Evolutionary conservation across 2,113 vertebrate genomes (phyloP).

Genomic region (Clarias gariepinus): DNA sequence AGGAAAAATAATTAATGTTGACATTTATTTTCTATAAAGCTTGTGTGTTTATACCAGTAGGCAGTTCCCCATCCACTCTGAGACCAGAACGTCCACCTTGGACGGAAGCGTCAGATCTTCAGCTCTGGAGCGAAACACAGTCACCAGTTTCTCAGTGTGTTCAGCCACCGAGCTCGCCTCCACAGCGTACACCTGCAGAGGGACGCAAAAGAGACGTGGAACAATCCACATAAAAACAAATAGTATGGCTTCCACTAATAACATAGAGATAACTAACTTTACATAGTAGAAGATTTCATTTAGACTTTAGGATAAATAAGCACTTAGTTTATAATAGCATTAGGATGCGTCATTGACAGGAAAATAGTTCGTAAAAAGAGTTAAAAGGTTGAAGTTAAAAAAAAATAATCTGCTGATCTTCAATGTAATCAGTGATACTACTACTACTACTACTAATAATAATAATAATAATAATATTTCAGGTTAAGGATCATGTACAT

Average conservation of each 20-base stretch:
- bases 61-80: conserved; percentile 86
- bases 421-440: no score
- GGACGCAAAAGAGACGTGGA: background rate
- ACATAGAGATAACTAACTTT: background rate
- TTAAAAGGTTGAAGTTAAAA: no score
- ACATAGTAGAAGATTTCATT: background rate
- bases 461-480: no score
- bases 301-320: no score
- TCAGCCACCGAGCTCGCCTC: conserved; percentile 80
- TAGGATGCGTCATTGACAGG: no score
- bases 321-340: no score
- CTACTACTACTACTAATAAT: no score
- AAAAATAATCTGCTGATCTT: no score
- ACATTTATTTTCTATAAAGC: background rate
- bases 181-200: conserved; percentile 77
- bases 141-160: conserved; percentile 76
- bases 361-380: no score
- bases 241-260: background rate
- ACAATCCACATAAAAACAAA: background rate
- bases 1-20: background rate
- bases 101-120: conserved; percentile 75
- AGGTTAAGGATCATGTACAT: no score
- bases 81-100: conserved; percentile 80
- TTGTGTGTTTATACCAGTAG: conserved; percentile 71
- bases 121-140: conserved; percentile 74